Evolutionary conservation across 2,113 vertebrate genomes (phyloP), one percentile per base, ranked within the genome.

Genomic region (Hyla sarda): DNA sequence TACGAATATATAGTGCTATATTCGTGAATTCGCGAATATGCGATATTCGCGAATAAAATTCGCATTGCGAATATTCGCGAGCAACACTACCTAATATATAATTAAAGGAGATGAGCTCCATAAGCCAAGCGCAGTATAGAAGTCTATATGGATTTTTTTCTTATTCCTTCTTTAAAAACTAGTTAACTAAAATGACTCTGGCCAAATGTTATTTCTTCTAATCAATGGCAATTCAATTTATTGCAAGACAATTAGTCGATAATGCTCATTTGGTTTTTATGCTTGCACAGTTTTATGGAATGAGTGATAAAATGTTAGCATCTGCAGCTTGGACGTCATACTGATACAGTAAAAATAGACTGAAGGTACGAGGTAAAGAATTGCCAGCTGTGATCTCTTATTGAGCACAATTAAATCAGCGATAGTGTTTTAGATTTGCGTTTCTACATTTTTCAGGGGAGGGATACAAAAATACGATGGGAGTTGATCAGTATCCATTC

Each of bases 171-270:
- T 30, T 73, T 56, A n/a, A 72, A 83, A 32, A 19, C 67, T 67
- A 25, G 34, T 52, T 71, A 82, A 82, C 10, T 82, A 48, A 69
- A 82, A 71, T 30, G 52, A 60, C 13, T 58, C 52, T 48, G 34
- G 65, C 54, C 54, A 62, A 62, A 75, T 62, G 72, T 76, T 76
- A 65, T 72, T 84, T 23, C 52, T 74, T 75, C 34, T 13, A 84
- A 84, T 84, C 83, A 50, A 84, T 76, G 83, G 83, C 25, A 75
- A 69, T 58, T 45, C 48, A 84, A 76, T 84, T 84, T 62, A 83
- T 73, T 72, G 65, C 67, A 32, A 50, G 54, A 50, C 83, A 84
- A 84, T 84, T 62, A 84, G 37, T 84, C 72, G 25, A 76, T 84
- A 60, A 65, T 62, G n/a, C 58, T 84, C 71, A 76, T 84, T 84